Percentiles rank a stretch among this genome's conserved stretches.
Evolutionary conservation across 2,888 invertebrate species (phyloP).

Genomic region (Anoplius nigerrimus): DNA sequence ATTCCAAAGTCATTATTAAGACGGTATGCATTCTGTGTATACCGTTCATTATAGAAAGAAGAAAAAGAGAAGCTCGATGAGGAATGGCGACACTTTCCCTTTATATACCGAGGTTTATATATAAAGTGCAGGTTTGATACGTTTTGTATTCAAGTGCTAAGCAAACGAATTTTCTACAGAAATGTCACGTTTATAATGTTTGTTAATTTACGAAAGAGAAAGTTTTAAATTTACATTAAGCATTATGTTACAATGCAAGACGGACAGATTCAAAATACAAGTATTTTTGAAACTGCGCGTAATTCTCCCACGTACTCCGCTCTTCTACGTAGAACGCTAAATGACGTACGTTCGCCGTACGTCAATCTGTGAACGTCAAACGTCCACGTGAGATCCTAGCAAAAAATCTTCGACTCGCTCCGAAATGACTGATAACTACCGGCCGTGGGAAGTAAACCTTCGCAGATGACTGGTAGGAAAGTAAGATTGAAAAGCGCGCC

Average conservation of each 20-base stretch:
- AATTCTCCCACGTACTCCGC: neutral
- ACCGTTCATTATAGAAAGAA: neutral
- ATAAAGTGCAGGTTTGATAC: neutral
- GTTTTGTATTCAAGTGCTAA: neutral
- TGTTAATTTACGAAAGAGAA: constrained; percentile 12
- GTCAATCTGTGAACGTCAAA: no score
- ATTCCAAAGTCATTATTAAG: neutral
- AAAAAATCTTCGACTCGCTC: no score
- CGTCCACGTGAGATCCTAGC: no score
- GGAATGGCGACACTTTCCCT: neutral
- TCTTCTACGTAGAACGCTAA: no score
- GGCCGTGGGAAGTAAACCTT: no score
- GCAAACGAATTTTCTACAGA: constrained; percentile 31
- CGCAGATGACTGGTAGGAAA: no score
- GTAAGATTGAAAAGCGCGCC: no score
- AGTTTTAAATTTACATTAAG: constrained; percentile 1
- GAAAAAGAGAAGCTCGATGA: neutral
- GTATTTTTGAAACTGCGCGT: neutral
- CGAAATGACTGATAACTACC: no score
- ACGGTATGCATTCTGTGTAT: neutral
- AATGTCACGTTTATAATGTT: constrained; percentile 30
- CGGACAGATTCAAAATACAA: neutral
- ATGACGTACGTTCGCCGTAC: no score
- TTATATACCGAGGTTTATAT: constrained; percentile 5
- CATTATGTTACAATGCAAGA: neutral